Conservation (phyloP, 2,113 vertebrate genomes). For the Motacilla alba region DNA sequence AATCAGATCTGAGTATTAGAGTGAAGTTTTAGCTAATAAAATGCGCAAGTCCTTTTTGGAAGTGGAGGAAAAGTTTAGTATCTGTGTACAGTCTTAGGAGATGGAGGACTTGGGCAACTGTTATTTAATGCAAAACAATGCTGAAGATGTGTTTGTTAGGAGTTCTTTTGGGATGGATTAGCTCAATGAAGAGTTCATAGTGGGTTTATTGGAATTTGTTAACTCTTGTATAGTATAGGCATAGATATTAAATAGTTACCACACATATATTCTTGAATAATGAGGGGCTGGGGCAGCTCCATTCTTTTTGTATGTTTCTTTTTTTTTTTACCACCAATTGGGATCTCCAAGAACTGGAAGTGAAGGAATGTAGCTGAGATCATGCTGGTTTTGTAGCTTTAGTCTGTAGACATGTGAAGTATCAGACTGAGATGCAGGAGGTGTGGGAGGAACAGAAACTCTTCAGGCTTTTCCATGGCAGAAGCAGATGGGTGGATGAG, state of each 20-base stretch:
- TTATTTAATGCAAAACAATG: background rate
- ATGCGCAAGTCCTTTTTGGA: background rate
- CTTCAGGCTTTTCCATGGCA: background rate
- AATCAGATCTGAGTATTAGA: background rate
- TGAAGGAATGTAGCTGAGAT: background rate
- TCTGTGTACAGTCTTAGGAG: background rate
- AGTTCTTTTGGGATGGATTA: background rate
- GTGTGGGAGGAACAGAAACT: background rate
- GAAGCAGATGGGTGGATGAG: constrained; percentile 14
- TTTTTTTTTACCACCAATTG: accelerated
- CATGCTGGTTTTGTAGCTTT: background rate
- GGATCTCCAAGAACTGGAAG: background rate
- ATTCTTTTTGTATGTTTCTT: background rate
- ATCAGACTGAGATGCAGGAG: background rate
- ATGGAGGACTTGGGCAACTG: background rate
- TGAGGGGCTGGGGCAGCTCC: background rate
- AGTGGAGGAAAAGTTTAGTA: background rate
- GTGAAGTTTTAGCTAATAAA: background rate
- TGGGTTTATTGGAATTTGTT: background rate
- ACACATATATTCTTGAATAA: background rate
- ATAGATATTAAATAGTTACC: background rate
- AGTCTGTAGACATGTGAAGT: background rate
- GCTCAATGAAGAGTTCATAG: background rate
- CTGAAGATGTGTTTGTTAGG: background rate
- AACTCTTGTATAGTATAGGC: accelerated